Evolutionary conservation across 35 echinoderm and acorn worm species (phyloP).

Genomic region (Lytechinus variegatus): DNA sequence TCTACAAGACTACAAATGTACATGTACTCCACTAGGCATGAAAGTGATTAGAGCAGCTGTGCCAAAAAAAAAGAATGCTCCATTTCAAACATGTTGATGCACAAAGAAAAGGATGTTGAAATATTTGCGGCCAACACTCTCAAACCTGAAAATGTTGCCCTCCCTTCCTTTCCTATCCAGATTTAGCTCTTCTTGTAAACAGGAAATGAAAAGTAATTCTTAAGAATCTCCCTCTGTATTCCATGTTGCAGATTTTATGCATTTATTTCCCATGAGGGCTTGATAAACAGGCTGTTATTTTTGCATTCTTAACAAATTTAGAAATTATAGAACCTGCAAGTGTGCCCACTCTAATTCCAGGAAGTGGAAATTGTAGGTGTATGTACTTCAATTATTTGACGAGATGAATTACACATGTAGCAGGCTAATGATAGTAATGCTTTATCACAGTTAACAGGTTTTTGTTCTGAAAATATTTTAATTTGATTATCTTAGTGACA

Average conservation of each 20-base stretch:
- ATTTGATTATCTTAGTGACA: too few species aligned
- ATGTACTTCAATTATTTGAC: background rate
- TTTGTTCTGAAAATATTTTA: too few species aligned
- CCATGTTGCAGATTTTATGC: background rate
- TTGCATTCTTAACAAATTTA: slow-evolving; percentile 2
- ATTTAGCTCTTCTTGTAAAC: background rate
- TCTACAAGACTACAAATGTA: too few species aligned
- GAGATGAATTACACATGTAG: too few species aligned
- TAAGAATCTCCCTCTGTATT: background rate
- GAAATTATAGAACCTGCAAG: background rate
- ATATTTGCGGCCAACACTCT: background rate
- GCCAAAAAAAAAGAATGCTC: background rate
- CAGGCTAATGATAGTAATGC: too few species aligned
- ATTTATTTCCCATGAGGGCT: background rate
- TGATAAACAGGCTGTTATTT: background rate
- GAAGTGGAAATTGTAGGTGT: background rate
- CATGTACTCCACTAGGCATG: background rate
- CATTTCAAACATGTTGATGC: background rate
- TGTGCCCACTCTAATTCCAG: background rate
- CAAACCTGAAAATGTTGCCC: background rate
- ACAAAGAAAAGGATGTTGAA: background rate
- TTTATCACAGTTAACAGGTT: too few species aligned
- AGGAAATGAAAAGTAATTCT: background rate
- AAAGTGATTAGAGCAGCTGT: background rate
- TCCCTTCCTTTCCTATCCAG: background rate